Base-by-base conservation (phyloP, 2,113 vertebrate species). In the Clarias magur region DNA sequence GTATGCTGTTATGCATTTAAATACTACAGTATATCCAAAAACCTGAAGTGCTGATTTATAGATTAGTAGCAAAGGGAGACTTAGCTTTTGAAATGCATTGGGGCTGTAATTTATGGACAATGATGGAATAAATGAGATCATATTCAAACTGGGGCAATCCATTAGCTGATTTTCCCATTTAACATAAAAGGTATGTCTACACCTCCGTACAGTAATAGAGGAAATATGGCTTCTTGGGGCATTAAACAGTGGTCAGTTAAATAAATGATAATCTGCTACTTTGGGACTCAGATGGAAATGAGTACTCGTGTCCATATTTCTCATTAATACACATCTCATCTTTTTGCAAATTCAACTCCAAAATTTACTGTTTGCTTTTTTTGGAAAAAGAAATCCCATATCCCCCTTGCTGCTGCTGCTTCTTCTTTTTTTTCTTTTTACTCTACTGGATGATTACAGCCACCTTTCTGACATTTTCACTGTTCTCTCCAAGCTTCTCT, bases 111-210 rank as follows among this genome's bases (percentile, higher is more conserved):
- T 90, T 90, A 90, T 85, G 62, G 85, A 88, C 89, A 88, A 87
- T 92, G 92, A 92, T 92, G 89, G 93, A 93, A 90, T 91, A 92
- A 90, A 94, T 93, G 92, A 93, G 91, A 93, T 93, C 93, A 94
- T 90, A 89, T 90, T 86, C 80, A 82, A 85, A 80, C 78, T 78
- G 80, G 88, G 68, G 86, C 88, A 67, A 17, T 94, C 93, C 94
- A 94, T 94, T 94, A 93, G 89, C 90, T 92, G 91, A 93, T 90
- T 91, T 92, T 88, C 81, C 84, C 87, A 90, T 78, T 63, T 85
- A 90, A 88, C 84, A 87, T 91, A 88, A 92, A 89, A 93, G 91
- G 70, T 86, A 91, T 90, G 92, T 85, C 88, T 90, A 91, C 86
- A 88, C 78, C 84, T 90, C 90, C 88, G 91, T 90, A 93, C 92